These are phyloP conservation scores for Cisticola juncidis DNA, from an alignment of 2,113 vertebrate genomes.

Conservation along the genomic window DNA sequence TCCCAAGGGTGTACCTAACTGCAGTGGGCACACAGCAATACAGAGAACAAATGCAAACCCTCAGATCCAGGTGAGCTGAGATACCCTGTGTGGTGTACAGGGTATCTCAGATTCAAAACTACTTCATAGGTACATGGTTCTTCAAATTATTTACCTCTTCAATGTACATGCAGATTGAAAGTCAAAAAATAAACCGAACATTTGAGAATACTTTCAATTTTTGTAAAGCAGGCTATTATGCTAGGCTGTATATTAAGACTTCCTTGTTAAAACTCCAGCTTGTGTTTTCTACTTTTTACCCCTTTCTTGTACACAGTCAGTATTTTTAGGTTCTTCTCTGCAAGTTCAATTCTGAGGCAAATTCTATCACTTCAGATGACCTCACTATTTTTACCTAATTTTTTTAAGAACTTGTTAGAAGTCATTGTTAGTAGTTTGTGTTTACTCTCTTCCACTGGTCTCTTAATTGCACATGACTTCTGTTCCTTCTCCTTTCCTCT, in stretches of 20 bases:
- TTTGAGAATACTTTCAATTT: not conserved
- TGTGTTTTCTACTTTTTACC: not conserved
- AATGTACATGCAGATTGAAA: not conserved
- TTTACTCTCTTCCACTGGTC: not conserved
- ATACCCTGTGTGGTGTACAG: rapidly evolving
- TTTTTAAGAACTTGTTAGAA: not conserved
- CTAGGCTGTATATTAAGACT: not conserved
- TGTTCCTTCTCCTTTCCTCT: not conserved
- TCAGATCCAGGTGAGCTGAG: rapidly evolving
- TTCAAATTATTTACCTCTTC: not conserved
- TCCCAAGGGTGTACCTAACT: not conserved
- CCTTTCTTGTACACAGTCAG: not conserved
- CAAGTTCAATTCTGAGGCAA: not conserved
- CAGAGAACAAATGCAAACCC: not conserved
- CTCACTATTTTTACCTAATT: not conserved
- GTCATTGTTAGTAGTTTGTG: not conserved
- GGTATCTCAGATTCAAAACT: too few species aligned
- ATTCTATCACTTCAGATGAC: not conserved
- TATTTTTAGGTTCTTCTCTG: not conserved
- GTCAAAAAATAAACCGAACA: not conserved
- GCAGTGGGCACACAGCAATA: not conserved
- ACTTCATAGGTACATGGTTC: not conserved
- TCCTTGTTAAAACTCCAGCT: not conserved
- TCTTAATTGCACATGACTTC: not conserved
- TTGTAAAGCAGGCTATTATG: not conserved